phyloP scores from a whole-genome alignment of 2,113 vertebrate species.

The Steatornis caripensis region DNA sequence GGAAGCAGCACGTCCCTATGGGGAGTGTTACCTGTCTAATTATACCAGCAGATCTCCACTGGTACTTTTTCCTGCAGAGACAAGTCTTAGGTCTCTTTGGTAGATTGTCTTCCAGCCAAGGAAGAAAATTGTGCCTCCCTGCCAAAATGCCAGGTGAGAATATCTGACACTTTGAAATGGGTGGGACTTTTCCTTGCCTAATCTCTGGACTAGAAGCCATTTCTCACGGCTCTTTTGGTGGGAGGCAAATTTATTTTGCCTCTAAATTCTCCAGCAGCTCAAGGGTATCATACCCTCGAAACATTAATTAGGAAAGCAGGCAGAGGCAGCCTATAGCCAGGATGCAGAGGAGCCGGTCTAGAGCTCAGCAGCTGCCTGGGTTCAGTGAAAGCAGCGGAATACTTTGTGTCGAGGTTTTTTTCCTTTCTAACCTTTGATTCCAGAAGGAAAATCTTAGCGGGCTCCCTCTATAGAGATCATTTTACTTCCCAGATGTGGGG shows the following conservation, averaged over 20 bases:
- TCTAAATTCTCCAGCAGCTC: neutral
- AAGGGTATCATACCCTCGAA: neutral
- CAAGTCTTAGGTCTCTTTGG: constrained; percentile 33
- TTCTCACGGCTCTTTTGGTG: neutral
- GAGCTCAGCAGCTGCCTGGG: neutral
- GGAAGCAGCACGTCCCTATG: constrained; percentile 34
- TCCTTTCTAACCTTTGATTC: neutral
- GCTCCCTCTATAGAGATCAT: neutral
- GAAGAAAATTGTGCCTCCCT: neutral
- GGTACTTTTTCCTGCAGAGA: constrained; percentile 36
- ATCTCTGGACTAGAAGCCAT: neutral
- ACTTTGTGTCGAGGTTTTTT: neutral
- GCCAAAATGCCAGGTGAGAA: constrained; percentile 10
- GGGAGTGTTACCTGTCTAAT: neutral
- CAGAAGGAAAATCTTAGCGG: neutral
- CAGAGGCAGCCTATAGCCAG: neutral
- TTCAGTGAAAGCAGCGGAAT: neutral
- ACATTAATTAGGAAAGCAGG: neutral
- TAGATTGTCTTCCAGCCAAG: neutral
- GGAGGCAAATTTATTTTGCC: neutral
- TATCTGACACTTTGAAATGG: neutral
- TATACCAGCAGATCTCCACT: neutral
- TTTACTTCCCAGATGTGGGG: neutral
- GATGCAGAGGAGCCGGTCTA: neutral
- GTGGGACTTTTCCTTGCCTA: neutral